Base-by-base conservation (phyloP, 2,797 vertebrate species). In the Hylomyscus alleni region DNA sequence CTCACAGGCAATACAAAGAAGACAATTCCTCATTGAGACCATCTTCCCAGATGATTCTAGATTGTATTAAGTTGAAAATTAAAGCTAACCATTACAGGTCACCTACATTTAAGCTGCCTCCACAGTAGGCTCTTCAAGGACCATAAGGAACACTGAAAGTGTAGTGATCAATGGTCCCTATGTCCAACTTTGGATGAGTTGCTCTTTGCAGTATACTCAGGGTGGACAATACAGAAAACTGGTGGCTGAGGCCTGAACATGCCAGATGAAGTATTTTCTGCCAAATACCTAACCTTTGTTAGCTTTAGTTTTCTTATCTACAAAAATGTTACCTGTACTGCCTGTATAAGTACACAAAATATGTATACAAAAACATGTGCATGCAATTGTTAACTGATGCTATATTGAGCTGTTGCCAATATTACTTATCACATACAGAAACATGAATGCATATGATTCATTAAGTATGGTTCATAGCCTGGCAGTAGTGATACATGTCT, bases 281-380 rank as follows among this genome's bases (percentile, higher is more conserved):
- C 14, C 34, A 86, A 90, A 15, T 81, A 72, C 34, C 13, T 76
- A 90, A 84, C 29, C 67, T 75, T 10, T 87, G 40, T 37, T n/a
- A 94, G 29, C 34, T 65, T n/a, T 4, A 84, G 54, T 84, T 92
- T 95, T 92, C 34, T 90, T 19, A 80, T 69, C 22, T 81, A n/a
- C 86, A 62, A 91, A 91, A 69, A 67, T 76, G 22, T 24, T 60
- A 72, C 4, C 5, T 22, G 62, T 6, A 77, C 6, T 56, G 1
- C 24, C 11, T 80, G 37, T 58, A 37, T 47, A 65, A 31, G 9
- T 65, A 65, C 62, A 47, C 20, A 83, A 62, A 83, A 44, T 44
- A 62, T 44, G 14, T 44, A 31, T 29, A 44, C 4, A 84, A 34
- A 84, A 84, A 47, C 37, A 83, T 60, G 22, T 62, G 15, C 56